Evolutionary conservation across 2,888 invertebrate genomes (phyloP).

Genomic region (Oeneis ivallda): DNA sequence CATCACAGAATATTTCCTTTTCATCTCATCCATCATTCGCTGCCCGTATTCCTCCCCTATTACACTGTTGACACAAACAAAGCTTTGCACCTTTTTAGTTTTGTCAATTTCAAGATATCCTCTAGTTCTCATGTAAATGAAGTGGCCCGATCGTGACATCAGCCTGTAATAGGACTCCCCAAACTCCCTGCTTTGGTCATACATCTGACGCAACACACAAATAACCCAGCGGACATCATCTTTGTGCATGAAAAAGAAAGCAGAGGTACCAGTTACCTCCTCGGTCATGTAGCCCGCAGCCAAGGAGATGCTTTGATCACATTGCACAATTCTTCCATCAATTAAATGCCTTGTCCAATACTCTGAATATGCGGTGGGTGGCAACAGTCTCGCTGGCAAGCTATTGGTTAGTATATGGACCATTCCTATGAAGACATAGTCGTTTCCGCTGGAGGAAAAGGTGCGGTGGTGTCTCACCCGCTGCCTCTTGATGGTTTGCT

Average conservation of each 20-base stretch:
- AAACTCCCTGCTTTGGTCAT: slow-evolving; percentile 90
- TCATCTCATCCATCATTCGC: slow-evolving; percentile 89
- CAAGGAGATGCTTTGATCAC: slow-evolving; percentile 94
- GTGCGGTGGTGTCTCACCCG: slow-evolving; percentile 77
- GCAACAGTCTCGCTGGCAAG: slow-evolving; percentile 82
- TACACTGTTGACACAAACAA: slow-evolving; percentile 92
- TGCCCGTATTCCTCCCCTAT: slow-evolving; percentile 89
- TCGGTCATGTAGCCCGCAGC: slow-evolving; percentile 94
- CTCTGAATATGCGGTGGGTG: slow-evolving; percentile 87
- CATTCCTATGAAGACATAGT: slow-evolving; percentile 87
- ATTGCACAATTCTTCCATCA: slow-evolving; percentile 93
- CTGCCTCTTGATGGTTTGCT: slow-evolving; percentile 74
- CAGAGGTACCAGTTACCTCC: slow-evolving; percentile 93
- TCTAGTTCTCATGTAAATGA: slow-evolving; percentile 91
- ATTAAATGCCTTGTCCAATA: slow-evolving; percentile 94
- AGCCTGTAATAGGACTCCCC: slow-evolving; percentile 94
- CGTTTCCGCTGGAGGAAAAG: slow-evolving; percentile 82
- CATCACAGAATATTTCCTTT: slow-evolving; percentile 87
- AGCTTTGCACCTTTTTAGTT: slow-evolving; percentile 90
- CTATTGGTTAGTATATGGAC: slow-evolving; percentile 83
- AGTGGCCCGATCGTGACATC: slow-evolving; percentile 90
- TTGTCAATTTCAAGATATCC: slow-evolving; percentile 92
- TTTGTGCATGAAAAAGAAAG: slow-evolving; percentile 94
- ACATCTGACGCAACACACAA: slow-evolving; percentile 94
- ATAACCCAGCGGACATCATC: slow-evolving; percentile 95